phyloP scores from a whole-genome alignment of 2,888 invertebrate species.

The Pemphredon lugubris region DNA sequence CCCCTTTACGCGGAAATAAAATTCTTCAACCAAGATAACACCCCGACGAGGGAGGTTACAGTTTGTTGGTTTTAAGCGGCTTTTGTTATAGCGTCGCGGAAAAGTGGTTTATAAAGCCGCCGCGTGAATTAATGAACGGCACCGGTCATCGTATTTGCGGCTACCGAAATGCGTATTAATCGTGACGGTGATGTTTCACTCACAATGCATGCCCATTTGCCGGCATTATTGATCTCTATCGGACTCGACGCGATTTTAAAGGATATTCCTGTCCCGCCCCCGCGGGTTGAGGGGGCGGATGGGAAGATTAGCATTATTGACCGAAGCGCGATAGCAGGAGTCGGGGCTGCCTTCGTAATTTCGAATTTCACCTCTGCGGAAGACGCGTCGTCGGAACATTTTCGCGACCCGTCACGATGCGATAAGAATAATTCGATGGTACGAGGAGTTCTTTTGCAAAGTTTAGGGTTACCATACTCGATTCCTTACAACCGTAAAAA shows the following conservation, averaged over 20 bases:
- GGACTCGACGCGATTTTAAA: slow-evolving; percentile 45
- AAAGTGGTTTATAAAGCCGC: slow-evolving; percentile 23
- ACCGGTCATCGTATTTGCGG: slow-evolving; percentile 31
- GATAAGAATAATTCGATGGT: no score
- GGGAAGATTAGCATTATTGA: slow-evolving; percentile 59
- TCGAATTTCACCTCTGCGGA: slow-evolving; percentile 49
- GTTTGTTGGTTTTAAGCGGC: slow-evolving; percentile 23
- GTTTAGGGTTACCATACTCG: no score
- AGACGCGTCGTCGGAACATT: slow-evolving; percentile 36
- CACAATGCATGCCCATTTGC: slow-evolving; percentile 38
- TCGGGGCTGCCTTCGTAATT: slow-evolving; percentile 45
- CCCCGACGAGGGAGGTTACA: neutral
- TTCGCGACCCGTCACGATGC: slow-evolving; percentile 18
- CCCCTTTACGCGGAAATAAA: no score
- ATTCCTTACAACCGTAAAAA: no score
- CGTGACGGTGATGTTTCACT: slow-evolving; percentile 46
- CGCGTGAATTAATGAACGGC: slow-evolving; percentile 38
- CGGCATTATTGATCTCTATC: slow-evolving; percentile 39
- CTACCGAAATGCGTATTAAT: slow-evolving; percentile 46
- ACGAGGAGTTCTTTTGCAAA: no score
- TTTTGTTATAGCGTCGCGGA: neutral
- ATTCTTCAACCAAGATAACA: no score
- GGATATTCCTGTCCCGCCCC: slow-evolving; percentile 50
- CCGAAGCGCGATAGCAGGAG: slow-evolving; percentile 38
- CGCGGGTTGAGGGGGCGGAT: slow-evolving; percentile 15